These are phyloP conservation scores for Folsomia candida DNA, from an alignment of 2,888 invertebrate species.

Conservation along the genomic window DNA sequence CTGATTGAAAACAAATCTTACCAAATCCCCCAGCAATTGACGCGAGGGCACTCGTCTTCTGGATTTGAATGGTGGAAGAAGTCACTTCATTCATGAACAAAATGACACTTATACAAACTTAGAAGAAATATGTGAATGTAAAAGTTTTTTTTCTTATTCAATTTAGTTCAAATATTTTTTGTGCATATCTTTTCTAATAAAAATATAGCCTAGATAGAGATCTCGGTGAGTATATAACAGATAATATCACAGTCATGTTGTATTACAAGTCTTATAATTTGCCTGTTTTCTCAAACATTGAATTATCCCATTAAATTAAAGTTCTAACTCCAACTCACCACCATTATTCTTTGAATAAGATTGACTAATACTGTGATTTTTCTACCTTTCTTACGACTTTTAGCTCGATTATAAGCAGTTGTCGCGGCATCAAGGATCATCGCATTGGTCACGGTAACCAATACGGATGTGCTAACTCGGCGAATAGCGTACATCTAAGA, in stretches of 20 bases:
- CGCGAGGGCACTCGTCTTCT: conserved; percentile 45
- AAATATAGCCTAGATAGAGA: no score
- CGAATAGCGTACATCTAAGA: conserved; percentile 82
- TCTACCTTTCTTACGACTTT: conserved; percentile 67
- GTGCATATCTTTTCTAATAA: no score
- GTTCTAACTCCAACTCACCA: no score
- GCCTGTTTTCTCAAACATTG: no score
- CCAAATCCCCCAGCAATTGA: conserved; percentile 46
- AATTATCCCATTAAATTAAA: no score
- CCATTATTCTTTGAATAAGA: no score
- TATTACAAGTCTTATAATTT: no score
- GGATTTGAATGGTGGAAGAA: conserved; percentile 32
- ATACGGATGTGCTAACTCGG: conserved; percentile 84
- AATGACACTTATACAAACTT: conserved; percentile 19
- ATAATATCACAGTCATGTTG: no score
- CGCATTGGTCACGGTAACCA: conserved; percentile 88
- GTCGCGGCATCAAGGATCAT: conserved; percentile 80
- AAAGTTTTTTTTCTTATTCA: background rate
- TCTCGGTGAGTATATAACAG: no score
- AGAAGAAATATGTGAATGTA: background rate
- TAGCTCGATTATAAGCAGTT: conserved; percentile 78
- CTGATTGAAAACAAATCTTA: conserved; percentile 22
- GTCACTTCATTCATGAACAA: conserved; percentile 45
- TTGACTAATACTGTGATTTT: no score
- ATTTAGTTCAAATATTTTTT: background rate